These are phyloP conservation scores for Scotopteryx bipunctaria DNA, from an alignment of 2,888 invertebrate species.

Conservation along the genomic window DNA sequence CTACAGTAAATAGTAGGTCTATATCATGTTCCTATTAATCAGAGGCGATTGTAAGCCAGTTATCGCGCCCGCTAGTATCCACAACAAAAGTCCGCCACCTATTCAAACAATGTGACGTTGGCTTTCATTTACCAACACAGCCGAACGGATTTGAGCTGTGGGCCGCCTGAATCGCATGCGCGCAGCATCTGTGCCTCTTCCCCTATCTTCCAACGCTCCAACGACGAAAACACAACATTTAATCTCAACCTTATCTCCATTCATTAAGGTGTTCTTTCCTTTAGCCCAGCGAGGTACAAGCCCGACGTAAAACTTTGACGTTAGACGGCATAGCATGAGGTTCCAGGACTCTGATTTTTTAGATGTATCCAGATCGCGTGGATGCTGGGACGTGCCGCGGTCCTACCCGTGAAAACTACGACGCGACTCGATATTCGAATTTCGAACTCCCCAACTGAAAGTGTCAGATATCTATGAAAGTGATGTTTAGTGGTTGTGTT, in stretches of 20 bases:
- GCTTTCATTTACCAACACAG: constrained; percentile 52
- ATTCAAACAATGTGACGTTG: constrained; percentile 66
- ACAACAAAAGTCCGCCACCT: constrained; percentile 70
- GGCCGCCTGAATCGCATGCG: constrained; percentile 70
- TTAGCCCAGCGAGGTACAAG: constrained; percentile 18
- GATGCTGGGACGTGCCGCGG: constrained; percentile 65
- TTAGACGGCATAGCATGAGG: constrained; percentile 71
- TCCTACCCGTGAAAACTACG: constrained; percentile 30
- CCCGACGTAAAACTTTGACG: constrained; percentile 44
- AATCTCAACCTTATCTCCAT: constrained; percentile 28
- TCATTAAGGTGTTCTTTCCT: neutral
- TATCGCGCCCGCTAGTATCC: constrained; percentile 58
- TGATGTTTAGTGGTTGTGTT: constrained; percentile 49
- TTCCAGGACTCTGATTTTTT: constrained; percentile 78
- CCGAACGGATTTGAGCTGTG: constrained; percentile 47
- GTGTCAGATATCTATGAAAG: constrained; percentile 46
- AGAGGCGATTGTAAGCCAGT: constrained; percentile 55
- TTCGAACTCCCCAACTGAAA: constrained; percentile 18
- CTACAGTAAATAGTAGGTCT: constrained; percentile 29
- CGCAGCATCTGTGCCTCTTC: constrained; percentile 78
- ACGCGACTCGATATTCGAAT: constrained; percentile 36
- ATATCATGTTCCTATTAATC: constrained; percentile 59
- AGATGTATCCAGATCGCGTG: constrained; percentile 70
- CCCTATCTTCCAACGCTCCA: constrained; percentile 55
- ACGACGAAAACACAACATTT: constrained; percentile 24